These are phyloP conservation scores for Ranitomeya variabilis DNA, from an alignment of 2,113 vertebrate genomes.

Conservation along the genomic window DNA sequence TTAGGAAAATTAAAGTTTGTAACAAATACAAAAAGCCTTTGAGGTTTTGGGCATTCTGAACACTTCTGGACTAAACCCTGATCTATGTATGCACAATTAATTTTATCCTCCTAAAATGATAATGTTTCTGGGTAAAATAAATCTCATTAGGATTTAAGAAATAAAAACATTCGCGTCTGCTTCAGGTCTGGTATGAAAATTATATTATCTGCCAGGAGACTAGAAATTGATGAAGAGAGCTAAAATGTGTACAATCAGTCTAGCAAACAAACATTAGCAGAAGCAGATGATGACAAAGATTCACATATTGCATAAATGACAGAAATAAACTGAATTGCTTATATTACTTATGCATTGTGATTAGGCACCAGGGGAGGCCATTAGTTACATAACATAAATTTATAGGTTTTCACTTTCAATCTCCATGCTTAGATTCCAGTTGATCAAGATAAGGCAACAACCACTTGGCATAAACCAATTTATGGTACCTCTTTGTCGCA, in stretches of 20 bases:
- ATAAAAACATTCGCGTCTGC: background rate
- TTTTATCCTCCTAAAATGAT: slow-evolving; percentile 39
- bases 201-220: slow-evolving; percentile 15
- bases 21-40: slow-evolving; percentile 5
- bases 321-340: background rate
- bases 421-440: no score
- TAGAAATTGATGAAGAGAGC: slow-evolving; percentile 12
- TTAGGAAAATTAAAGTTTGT: slow-evolving; percentile 3
- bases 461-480: no score
- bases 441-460: no score
- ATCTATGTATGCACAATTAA: slow-evolving; percentile 26
- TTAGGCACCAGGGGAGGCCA: no score
- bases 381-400: background rate
- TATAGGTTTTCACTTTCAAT: no score
- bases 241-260: background rate
- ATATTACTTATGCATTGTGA: background rate
- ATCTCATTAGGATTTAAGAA: slow-evolving; percentile 29
- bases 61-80: background rate
- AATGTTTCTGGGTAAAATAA: slow-evolving; percentile 26
- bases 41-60: background rate
- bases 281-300: background rate
- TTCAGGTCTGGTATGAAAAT: background rate
- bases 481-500: no score
- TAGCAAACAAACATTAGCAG: slow-evolving; percentile 15
- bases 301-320: background rate